Conservation (phyloP, 2,888 invertebrate species). For the Calameuta filiformis region DNA sequence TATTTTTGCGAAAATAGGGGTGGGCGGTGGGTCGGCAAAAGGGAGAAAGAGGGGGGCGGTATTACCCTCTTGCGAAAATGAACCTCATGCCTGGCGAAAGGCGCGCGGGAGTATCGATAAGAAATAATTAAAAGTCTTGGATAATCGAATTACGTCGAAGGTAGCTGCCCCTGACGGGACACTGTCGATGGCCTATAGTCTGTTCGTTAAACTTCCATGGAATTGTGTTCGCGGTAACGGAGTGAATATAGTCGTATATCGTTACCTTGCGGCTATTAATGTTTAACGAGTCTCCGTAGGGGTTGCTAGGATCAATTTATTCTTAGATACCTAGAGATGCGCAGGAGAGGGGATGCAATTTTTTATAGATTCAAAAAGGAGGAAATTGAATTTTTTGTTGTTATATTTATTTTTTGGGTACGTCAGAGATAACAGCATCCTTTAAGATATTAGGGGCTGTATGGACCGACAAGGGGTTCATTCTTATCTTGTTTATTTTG, state of each 20-base stretch:
- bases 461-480: background rate
- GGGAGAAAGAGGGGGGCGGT: background rate
- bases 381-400: too few species aligned
- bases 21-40: background rate
- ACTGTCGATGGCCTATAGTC: background rate
- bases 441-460: background rate
- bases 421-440: too few species aligned
- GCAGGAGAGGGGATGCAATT: too few species aligned
- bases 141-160: background rate
- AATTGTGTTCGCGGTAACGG: too few species aligned
- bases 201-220: too few species aligned
- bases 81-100: background rate
- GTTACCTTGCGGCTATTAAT: too few species aligned
- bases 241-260: too few species aligned
- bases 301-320: too few species aligned
- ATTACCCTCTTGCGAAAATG: background rate
- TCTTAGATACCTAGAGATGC: too few species aligned
- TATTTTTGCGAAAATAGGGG: background rate
- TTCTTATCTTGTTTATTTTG: background rate
- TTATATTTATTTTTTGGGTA: background rate
- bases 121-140: background rate
- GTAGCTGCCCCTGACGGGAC: background rate
- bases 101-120: background rate
- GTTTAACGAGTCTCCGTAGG: too few species aligned
- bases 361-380: too few species aligned